Percentiles rank a stretch among this genome's conserved stretches.
Evolutionary conservation across 1,140 invertebrate genomes (phyloP).

Genomic region (Nasonia giraulti): DNA sequence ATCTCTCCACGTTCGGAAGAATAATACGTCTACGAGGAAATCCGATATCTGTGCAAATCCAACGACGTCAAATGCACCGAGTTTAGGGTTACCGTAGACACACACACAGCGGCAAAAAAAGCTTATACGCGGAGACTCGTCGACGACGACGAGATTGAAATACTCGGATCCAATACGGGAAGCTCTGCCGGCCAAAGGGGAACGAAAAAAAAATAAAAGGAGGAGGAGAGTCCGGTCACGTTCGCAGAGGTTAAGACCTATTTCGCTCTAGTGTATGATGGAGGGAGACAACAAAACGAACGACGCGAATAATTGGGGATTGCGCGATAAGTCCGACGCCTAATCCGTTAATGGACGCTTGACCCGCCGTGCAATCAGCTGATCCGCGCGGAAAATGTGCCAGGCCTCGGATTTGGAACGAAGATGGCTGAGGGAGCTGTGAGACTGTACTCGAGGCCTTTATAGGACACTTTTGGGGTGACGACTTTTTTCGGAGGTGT

Average conservation of each 20-base stretch:
- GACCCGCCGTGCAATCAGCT: slow-evolving; percentile 51
- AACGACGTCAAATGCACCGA: slow-evolving; percentile 2
- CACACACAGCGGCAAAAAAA: background rate
- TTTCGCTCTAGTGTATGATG: background rate
- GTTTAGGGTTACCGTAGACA: slow-evolving; percentile 1
- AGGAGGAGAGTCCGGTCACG: slow-evolving; percentile 11
- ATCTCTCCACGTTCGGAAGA: background rate
- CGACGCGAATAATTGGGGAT: slow-evolving; percentile 42
- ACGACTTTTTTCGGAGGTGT: too few species aligned
- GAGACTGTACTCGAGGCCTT: too few species aligned
- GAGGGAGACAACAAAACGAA: slow-evolving; percentile 50
- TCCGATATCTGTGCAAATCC: background rate
- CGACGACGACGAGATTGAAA: slow-evolving; percentile 40
- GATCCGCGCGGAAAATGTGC: slow-evolving; percentile 16
- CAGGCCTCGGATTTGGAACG: background rate
- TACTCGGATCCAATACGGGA: slow-evolving; percentile 28
- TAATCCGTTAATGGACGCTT: slow-evolving; percentile 59
- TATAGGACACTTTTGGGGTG: too few species aligned
- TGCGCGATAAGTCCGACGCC: slow-evolving; percentile 12
- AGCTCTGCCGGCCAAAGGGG: background rate
- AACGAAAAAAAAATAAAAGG: background rate
- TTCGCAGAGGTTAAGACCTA: background rate
- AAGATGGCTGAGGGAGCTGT: too few species aligned
- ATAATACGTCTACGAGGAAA: background rate
- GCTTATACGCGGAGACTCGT: background rate